phyloP scores from a whole-genome alignment of 2,888 invertebrate species.

The Ctenicera cuprea region DNA sequence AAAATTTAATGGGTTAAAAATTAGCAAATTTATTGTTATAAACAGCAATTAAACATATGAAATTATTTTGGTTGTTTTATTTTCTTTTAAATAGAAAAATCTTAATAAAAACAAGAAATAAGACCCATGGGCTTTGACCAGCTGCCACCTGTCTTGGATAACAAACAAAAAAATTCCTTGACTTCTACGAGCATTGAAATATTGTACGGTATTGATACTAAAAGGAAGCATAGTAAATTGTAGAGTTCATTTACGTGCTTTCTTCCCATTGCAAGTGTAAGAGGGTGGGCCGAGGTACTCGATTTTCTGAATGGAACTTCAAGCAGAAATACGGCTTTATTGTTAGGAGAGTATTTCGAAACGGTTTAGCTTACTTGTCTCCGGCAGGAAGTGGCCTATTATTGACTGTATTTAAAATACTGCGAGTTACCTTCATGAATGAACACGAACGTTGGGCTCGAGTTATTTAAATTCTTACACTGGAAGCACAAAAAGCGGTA shows the following conservation, averaged over 20 bases:
- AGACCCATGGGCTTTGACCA: not conserved
- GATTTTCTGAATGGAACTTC: conserved; percentile 53
- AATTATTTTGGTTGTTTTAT: conserved; percentile 5
- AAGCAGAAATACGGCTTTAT: conserved; percentile 49
- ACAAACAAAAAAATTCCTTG: conserved; percentile 8
- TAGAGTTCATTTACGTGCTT: conserved; percentile 52
- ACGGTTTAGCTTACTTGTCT: conserved; percentile 49
- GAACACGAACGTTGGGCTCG: conserved; percentile 32
- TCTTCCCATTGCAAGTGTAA: conserved; percentile 51
- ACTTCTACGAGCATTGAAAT: conserved; percentile 33
- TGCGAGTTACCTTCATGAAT: conserved; percentile 49
- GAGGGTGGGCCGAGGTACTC: conserved; percentile 54
- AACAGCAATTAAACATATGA: not conserved
- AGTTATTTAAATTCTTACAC: conserved; percentile 31
- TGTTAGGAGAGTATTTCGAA: conserved; percentile 49
- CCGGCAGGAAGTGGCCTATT: conserved; percentile 61
- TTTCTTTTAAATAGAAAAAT: not conserved
- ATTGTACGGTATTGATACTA: conserved; percentile 39
- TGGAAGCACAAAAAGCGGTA: not conserved
- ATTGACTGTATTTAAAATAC: conserved; percentile 59
- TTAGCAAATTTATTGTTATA: conserved; percentile 7
- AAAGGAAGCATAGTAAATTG: conserved; percentile 53
- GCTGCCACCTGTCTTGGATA: conserved; percentile 43
- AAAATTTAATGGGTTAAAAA: conserved; percentile 7
- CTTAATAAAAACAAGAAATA: not conserved